phyloP scores from a whole-genome alignment of 2,113 vertebrate genomes.

The Mormoops blainvillei region DNA sequence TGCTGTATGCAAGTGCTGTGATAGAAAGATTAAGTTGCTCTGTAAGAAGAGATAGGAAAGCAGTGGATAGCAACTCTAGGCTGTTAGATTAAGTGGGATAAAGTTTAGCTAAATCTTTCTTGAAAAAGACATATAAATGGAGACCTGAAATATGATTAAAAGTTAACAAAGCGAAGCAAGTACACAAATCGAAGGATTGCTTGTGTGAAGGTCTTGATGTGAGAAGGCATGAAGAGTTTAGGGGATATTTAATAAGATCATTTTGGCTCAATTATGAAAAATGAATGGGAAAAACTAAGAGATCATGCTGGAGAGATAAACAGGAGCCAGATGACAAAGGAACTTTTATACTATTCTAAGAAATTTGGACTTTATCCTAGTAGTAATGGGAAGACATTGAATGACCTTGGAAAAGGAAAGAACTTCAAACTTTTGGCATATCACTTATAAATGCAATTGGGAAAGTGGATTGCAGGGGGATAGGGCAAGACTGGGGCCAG shows the following conservation, averaged over 20 bases:
- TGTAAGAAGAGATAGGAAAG: background rate
- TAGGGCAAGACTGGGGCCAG: background rate
- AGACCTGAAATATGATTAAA: background rate
- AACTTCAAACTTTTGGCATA: background rate
- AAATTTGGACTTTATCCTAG: background rate
- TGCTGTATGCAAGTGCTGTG: background rate
- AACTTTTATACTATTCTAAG: background rate
- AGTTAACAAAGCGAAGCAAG: background rate
- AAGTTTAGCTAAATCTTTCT: background rate
- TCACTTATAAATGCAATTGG: background rate
- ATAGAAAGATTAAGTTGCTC: background rate
- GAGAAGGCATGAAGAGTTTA: background rate
- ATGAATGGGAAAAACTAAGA: background rate
- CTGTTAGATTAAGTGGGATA: background rate
- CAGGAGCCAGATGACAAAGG: background rate
- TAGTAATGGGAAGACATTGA: background rate
- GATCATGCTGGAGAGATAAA: background rate
- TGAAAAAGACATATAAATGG: background rate
- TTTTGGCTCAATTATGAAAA: background rate
- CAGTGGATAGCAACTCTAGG: background rate
- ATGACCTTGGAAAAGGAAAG: background rate
- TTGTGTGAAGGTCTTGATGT: background rate
- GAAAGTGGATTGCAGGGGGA: background rate
- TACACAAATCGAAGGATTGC: background rate
- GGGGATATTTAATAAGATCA: background rate